Evolutionary conservation across 2,888 invertebrate species (phyloP).

Genomic region (Cerceris rybyensis): DNA sequence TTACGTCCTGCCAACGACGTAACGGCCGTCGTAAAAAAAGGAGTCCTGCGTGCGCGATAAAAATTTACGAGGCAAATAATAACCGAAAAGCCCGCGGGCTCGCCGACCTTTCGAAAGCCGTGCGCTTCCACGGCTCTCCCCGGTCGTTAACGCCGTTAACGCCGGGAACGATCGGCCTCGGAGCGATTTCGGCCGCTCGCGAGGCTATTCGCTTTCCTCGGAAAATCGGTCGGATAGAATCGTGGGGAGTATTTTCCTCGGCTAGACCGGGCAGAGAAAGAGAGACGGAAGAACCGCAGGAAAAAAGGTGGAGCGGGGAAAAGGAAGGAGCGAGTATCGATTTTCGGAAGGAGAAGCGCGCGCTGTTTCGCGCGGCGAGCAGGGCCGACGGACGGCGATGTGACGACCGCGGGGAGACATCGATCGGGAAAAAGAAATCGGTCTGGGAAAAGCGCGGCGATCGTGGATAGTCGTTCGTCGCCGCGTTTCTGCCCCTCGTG

Average conservation of each 20-base stretch:
- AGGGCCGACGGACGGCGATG: background rate
- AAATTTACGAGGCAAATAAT: constrained; percentile 78
- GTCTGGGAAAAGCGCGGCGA: background rate
- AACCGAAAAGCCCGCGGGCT: constrained; percentile 55
- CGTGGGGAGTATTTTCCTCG: background rate
- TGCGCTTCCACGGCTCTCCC: constrained; percentile 23
- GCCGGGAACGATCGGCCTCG: background rate
- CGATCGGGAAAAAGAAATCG: background rate
- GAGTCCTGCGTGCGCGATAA: constrained; percentile 73
- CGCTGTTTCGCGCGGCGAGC: background rate
- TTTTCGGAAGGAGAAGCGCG: background rate
- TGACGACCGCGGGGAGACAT: background rate
- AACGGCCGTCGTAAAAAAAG: constrained; percentile 76
- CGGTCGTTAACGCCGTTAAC: constrained; percentile 14
- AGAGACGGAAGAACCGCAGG: background rate
- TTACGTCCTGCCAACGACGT: constrained; percentile 70
- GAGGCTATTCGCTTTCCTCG: background rate
- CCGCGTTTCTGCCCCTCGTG: background rate
- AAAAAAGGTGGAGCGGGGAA: background rate
- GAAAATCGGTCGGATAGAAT: background rate
- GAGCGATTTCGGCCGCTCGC: background rate
- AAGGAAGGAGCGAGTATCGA: background rate
- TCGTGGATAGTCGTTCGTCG: background rate
- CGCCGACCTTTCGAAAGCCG: constrained; percentile 32
- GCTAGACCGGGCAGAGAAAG: background rate